phyloP scores from a whole-genome alignment of 2,113 vertebrate species.

The Trinectes maculatus region DNA sequence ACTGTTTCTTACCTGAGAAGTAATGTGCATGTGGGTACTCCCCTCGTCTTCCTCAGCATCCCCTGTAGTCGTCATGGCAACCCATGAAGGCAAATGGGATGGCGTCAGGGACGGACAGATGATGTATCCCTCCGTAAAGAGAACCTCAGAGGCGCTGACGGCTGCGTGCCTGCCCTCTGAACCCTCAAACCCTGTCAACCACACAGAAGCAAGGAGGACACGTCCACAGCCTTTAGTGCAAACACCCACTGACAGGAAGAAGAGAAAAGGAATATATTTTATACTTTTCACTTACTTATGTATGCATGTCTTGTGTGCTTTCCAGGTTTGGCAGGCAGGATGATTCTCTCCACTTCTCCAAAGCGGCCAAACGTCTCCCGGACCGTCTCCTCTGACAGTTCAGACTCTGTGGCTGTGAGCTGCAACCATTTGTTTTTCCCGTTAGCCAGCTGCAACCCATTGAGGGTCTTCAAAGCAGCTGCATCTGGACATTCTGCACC shows the following conservation, averaged over 20 bases:
- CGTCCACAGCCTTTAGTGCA: neutral
- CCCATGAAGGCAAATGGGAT: constrained; percentile 83
- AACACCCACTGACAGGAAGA: neutral
- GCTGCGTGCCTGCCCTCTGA: constrained; percentile 70
- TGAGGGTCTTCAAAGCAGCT: neutral
- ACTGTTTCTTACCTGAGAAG: constrained; percentile 25
- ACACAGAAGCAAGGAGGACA: neutral
- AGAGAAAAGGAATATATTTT: neutral
- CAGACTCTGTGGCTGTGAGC: constrained; percentile 9
- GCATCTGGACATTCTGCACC: neutral
- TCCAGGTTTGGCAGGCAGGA: constrained; percentile 75
- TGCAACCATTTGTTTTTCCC: neutral
- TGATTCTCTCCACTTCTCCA: constrained; percentile 77
- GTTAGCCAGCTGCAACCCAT: neutral
- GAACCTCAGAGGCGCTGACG: constrained; percentile 57
- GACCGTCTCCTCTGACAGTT: constrained; percentile 76
- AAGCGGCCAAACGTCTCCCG: constrained; percentile 77
- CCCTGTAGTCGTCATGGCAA: constrained; percentile 19
- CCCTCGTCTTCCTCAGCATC: constrained; percentile 41
- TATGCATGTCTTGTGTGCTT: constrained; percentile 78
- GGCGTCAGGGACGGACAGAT: constrained; percentile 83
- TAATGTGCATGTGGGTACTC: neutral
- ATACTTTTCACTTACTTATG: constrained; percentile 83
- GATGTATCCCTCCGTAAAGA: constrained; percentile 69
- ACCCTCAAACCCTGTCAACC: constrained; percentile 83